Percentiles rank a stretch among this genome's conserved stretches.
These are phyloP conservation scores for Mythimna albipuncta DNA, from an alignment of 2,888 invertebrate species.

Conservation along the genomic window DNA sequence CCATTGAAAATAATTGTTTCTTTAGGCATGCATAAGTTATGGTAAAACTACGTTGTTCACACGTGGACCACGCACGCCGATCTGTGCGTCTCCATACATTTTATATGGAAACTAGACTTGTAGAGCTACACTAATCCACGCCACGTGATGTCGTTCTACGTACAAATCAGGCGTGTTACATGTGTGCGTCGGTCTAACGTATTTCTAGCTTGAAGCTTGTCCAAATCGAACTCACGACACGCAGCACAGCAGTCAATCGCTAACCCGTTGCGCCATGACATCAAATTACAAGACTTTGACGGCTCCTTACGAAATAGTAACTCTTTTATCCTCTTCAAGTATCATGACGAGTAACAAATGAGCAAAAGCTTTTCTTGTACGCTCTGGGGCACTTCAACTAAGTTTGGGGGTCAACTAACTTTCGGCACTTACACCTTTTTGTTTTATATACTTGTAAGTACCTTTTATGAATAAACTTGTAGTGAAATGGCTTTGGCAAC, in stretches of 20 bases:
- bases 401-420: slow-evolving; percentile 67
- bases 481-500: slow-evolving; percentile 13
- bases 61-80: too few relatives aligned
- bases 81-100: too few relatives aligned
- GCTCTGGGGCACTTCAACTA: slow-evolving; percentile 38
- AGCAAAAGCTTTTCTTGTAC: slow-evolving; percentile 31
- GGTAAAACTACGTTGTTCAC: too few relatives aligned
- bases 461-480: slow-evolving; percentile 35
- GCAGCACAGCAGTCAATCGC: neutral
- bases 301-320: slow-evolving; percentile 4
- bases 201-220: neutral
- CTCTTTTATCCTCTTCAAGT: slow-evolving; percentile 20
- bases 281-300: slow-evolving; percentile 2
- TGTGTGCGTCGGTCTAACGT: too few relatives aligned
- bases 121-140: too few relatives aligned
- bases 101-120: too few relatives aligned
- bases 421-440: slow-evolving; percentile 65
- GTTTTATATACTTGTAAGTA: slow-evolving; percentile 51
- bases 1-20: slow-evolving; percentile 36
- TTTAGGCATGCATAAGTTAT: slow-evolving; percentile 27
- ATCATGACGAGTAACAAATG: slow-evolving; percentile 48
- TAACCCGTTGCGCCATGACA: too few relatives aligned
- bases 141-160: too few relatives aligned
- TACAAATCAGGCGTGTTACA: too few relatives aligned
- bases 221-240: neutral